Conservation (phyloP, 2,113 vertebrate species). For the Syngnathus typhle region DNA sequence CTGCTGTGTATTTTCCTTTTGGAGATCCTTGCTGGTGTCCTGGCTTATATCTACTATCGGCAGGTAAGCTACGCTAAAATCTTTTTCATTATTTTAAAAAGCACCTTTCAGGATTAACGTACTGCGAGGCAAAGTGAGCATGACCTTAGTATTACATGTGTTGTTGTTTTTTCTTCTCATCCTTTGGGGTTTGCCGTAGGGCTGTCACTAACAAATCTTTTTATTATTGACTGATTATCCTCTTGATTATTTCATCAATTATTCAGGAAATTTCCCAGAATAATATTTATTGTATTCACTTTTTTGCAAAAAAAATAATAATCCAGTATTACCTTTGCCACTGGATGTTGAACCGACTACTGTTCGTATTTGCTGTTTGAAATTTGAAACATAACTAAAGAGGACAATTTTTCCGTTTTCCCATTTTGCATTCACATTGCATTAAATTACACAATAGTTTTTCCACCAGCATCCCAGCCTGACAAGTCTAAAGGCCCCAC, state of each 20-base stretch:
- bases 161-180: no score
- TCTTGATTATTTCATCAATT: no score
- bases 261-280: no score
- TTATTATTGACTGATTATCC: no score
- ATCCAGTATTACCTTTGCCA: not conserved
- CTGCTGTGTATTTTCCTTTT: slow-evolving; percentile 91
- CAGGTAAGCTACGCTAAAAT: slow-evolving; percentile 72
- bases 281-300: no score
- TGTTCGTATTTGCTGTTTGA: slow-evolving; percentile 2
- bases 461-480: not conserved
- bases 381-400: not conserved
- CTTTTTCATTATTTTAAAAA: not conserved
- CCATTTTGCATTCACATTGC: not conserved
- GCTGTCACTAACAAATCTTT: no score
- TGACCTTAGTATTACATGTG: no score
- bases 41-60: slow-evolving; percentile 96
- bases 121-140: no score
- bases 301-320: not conserved
- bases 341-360: not conserved
- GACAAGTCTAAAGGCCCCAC: slow-evolving; percentile 6
- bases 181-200: no score
- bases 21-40: slow-evolving; percentile 87
- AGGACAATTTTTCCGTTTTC: slow-evolving; percentile 2
- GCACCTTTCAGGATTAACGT: not conserved
- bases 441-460: slow-evolving; percentile 24